Evolutionary conservation across 2,888 invertebrate genomes (phyloP).

Genomic region (Drosophila limbata): DNA sequence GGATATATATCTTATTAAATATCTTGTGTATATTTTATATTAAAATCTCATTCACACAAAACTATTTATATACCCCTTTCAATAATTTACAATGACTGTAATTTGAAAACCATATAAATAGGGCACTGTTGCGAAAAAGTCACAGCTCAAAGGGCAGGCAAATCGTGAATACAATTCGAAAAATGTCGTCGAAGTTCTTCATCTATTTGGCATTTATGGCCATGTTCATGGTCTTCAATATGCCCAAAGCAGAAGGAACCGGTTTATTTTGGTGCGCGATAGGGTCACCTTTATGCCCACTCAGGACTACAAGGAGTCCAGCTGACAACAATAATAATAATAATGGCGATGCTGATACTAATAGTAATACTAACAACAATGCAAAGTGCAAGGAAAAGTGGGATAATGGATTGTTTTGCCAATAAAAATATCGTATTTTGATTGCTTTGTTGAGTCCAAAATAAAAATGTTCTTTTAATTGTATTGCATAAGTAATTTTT

Average conservation of each 20-base stretch:
- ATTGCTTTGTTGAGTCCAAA: not conserved
- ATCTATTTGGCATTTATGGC: slow-evolving; percentile 28
- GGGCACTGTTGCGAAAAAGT: not conserved
- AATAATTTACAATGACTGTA: not conserved
- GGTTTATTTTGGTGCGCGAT: slow-evolving; percentile 1
- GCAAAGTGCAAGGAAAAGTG: not conserved
- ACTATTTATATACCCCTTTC: not conserved
- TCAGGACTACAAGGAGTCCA: slow-evolving; percentile 5
- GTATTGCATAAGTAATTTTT: not conserved
- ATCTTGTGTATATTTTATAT: too few species aligned
- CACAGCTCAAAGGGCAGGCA: slow-evolving; percentile 1
- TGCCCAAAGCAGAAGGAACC: slow-evolving; percentile 30
- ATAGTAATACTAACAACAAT: not conserved
- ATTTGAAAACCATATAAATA: slow-evolving; percentile 29
- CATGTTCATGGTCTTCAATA: slow-evolving; percentile 16
- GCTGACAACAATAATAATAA: not conserved
- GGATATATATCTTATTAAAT: too few species aligned
- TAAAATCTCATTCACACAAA: too few species aligned
- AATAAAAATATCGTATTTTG: not conserved
- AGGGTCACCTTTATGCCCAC: slow-evolving; percentile 31
- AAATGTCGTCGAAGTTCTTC: slow-evolving; percentile 40
- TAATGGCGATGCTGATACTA: too few species aligned
- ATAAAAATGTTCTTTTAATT: not conserved
- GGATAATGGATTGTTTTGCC: not conserved
- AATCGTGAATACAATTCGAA: not conserved